Evolutionary conservation across 2,797 vertebrate species (phyloP).

Genomic region (Hoplostethus mediterraneus): DNA sequence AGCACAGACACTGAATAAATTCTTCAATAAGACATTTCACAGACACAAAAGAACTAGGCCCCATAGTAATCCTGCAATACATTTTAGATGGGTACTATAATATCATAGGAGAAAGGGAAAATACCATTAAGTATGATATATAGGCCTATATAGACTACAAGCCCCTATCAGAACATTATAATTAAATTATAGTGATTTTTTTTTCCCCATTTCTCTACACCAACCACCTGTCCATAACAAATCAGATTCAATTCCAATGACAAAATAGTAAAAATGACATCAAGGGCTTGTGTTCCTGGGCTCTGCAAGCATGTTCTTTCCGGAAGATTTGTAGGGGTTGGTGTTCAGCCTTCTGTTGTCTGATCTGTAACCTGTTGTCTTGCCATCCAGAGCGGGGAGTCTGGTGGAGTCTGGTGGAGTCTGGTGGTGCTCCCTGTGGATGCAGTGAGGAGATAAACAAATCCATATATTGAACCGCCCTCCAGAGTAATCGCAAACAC

Average conservation of each 20-base stretch:
- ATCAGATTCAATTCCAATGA: constrained; percentile 23
- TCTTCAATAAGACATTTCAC: too few species aligned
- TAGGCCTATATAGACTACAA: constrained; percentile 17
- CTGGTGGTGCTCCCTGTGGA: constrained; percentile 28
- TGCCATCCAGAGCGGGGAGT: constrained; percentile 10
- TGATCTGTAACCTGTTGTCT: constrained; percentile 31
- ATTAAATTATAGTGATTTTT: constrained; percentile 10
- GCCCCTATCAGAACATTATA: constrained; percentile 7
- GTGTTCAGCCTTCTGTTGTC: not conserved
- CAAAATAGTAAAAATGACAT: constrained; percentile 30
- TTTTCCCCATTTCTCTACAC: constrained; percentile 18
- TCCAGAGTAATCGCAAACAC: constrained; percentile 56
- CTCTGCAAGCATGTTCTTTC: not conserved
- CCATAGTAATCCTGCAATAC: not conserved
- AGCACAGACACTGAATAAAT: too few species aligned
- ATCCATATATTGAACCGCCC: constrained; percentile 69
- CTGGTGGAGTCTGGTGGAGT: too few species aligned
- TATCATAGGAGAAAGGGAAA: too few species aligned
- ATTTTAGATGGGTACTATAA: not conserved
- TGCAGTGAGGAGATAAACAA: constrained; percentile 56
- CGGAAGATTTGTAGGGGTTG: not conserved
- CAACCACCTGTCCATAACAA: constrained; percentile 30
- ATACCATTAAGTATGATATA: not conserved
- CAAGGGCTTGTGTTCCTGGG: constrained; percentile 3
- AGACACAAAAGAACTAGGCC: too few species aligned